Percentiles rank a stretch among this genome's conserved stretches.
Conservation (phyloP, 2,113 vertebrate species). For the Arvicanthis niloticus region DNA sequence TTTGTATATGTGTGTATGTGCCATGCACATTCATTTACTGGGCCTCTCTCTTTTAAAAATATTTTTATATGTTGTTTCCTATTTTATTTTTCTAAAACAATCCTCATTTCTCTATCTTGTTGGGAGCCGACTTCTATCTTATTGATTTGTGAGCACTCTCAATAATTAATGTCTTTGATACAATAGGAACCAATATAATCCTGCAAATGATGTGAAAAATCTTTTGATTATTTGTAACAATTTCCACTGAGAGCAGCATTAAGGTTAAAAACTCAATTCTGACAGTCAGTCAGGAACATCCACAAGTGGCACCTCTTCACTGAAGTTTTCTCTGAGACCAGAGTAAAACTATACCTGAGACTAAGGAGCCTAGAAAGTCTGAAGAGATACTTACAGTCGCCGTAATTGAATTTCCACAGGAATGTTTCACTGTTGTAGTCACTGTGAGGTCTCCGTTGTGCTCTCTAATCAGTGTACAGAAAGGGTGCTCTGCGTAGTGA, state of each 20-base stretch:
- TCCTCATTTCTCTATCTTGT: background rate
- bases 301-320: background rate
- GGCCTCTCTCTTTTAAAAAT: background rate
- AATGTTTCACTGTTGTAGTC: background rate
- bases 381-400: background rate
- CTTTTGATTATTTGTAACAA: constrained; percentile 24
- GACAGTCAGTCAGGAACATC: constrained; percentile 5
- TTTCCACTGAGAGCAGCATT: constrained; percentile 33
- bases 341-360: background rate
- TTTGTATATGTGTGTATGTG: background rate
- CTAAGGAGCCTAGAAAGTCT: constrained; percentile 15
- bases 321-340: constrained; percentile 9
- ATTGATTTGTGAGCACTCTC: constrained; percentile 20
- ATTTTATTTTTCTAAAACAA: background rate
- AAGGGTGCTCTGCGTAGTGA: constrained; percentile 5
- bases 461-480: constrained; percentile 32
- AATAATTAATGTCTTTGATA: constrained; percentile 2
- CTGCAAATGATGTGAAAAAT: constrained; percentile 53
- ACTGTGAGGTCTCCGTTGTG: background rate
- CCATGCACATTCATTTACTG: background rate
- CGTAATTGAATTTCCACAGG: background rate
- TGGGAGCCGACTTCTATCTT: constrained; percentile 44
- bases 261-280: constrained; percentile 41
- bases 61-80: background rate
- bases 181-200: constrained; percentile 2